Percentiles rank a stretch among this genome's conserved stretches.
These are phyloP conservation scores for Drosophila malerkotliana DNA, from an alignment of 1,140 invertebrate species.

Conservation along the genomic window DNA sequence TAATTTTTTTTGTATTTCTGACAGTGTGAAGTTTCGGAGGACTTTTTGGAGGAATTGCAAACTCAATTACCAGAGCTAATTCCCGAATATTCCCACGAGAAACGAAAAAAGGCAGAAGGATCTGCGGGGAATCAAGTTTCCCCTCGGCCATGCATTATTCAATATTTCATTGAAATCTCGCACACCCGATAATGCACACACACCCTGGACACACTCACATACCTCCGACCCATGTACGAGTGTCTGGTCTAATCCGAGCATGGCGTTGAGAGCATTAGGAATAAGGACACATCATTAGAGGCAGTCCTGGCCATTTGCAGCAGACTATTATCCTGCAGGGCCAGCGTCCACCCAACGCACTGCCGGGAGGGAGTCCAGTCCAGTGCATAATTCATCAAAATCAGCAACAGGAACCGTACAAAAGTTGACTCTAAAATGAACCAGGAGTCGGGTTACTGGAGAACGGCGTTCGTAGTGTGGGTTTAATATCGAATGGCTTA, in stretches of 20 bases:
- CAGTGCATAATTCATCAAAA: conserved; percentile 80
- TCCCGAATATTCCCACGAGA: conserved; percentile 37
- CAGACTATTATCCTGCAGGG: conserved; percentile 36
- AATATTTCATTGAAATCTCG: conserved; percentile 22
- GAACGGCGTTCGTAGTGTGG: neutral
- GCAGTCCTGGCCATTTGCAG: conserved; percentile 51
- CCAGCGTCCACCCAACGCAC: conserved; percentile 22
- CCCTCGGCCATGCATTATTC: conserved; percentile 22
- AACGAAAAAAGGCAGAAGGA: conserved; percentile 13
- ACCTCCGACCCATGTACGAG: conserved; percentile 14
- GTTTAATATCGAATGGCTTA: conserved; percentile 3
- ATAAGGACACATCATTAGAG: conserved; percentile 75
- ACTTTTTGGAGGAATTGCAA: neutral
- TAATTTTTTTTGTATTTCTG: neutral
- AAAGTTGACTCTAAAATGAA: conserved; percentile 54
- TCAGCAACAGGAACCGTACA: conserved; percentile 69
- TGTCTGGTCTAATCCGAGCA: conserved; percentile 53
- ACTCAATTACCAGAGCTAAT: conserved; percentile 3
- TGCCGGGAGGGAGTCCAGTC: neutral
- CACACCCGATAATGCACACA: neutral
- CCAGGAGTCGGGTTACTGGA: conserved; percentile 1
- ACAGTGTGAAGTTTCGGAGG: neutral
- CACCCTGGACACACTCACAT: conserved; percentile 9
- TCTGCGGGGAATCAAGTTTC: conserved; percentile 35
- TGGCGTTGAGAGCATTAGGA: conserved; percentile 72